These are phyloP conservation scores for Adineta ricciae DNA, from an alignment of 2,888 invertebrate genomes.

Conservation along the genomic window DNA sequence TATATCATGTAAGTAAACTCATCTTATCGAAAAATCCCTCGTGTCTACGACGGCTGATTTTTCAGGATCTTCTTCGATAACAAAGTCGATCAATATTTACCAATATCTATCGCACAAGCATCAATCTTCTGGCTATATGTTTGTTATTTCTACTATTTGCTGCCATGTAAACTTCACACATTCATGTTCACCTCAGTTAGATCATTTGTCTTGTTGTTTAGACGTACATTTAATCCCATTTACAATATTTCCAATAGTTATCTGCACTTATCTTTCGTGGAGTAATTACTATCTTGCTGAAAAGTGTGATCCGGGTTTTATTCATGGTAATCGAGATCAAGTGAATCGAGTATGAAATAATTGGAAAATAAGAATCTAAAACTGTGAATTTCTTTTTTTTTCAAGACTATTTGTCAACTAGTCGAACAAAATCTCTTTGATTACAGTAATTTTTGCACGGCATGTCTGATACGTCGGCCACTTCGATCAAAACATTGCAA, in stretches of 20 bases:
- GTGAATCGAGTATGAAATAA: conserved; percentile 52
- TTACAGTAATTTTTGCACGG: conserved; percentile 25
- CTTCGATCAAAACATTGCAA: conserved; percentile 32
- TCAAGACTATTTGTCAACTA: conserved; percentile 59
- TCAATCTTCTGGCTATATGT: conserved; percentile 92
- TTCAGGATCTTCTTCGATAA: conserved; percentile 67
- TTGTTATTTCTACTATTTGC: conserved; percentile 61
- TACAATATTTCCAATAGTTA: background rate
- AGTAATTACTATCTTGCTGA: conserved; percentile 80
- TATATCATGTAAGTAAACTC: background rate
- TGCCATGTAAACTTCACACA: conserved; percentile 36
- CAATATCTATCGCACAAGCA: conserved; percentile 81
- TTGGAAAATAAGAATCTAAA: conserved; percentile 9
- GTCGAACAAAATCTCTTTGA: conserved; percentile 28
- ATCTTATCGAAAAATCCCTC: background rate
- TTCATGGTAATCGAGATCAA: conserved; percentile 70
- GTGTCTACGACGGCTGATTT: no score
- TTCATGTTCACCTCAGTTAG: background rate
- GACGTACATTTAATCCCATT: background rate
- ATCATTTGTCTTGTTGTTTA: no score
- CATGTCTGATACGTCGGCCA: conserved; percentile 26
- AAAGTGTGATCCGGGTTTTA: conserved; percentile 84
- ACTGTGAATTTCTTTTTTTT: conserved; percentile 41
- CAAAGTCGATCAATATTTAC: conserved; percentile 71
- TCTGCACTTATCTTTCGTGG: conserved; percentile 40